Evolutionary conservation across 2,888 invertebrate species (phyloP).

Genomic region (Chaetogeoica ovagalla): DNA sequence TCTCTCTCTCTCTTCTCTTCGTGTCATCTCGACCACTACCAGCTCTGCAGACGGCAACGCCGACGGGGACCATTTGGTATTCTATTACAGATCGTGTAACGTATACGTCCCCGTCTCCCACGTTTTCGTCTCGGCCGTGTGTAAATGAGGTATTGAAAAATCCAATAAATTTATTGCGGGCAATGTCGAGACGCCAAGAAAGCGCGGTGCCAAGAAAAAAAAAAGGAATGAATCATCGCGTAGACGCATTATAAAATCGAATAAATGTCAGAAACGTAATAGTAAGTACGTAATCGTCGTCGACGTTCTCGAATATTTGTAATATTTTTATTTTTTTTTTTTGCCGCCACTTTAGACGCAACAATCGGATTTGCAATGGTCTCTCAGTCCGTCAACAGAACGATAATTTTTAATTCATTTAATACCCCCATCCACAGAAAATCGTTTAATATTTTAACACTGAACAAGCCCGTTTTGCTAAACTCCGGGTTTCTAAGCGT

Average conservation of each 20-base stretch:
- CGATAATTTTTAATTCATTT: too few species aligned
- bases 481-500: too few species aligned
- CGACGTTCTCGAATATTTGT: too few species aligned
- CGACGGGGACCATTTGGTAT: neutral
- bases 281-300: too few species aligned
- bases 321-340: too few species aligned
- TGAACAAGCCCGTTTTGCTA: too few species aligned
- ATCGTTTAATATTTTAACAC: too few species aligned
- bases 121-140: neutral
- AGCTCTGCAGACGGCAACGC: neutral
- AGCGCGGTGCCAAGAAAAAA: constrained; percentile 14
- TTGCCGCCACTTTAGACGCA: too few species aligned
- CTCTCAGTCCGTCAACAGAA: too few species aligned
- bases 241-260: neutral
- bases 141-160: constrained; percentile 42
- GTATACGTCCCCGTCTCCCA: neutral
- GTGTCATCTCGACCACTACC: neutral
- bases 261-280: neutral
- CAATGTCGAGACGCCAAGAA: constrained; percentile 11
- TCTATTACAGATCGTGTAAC: neutral
- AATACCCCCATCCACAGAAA: too few species aligned
- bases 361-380: too few species aligned
- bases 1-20: neutral
- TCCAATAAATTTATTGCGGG: constrained; percentile 32
- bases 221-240: neutral